These are phyloP conservation scores for Cartodere bifasciata DNA, from an alignment of 2,888 invertebrate species.

Conservation along the genomic window DNA sequence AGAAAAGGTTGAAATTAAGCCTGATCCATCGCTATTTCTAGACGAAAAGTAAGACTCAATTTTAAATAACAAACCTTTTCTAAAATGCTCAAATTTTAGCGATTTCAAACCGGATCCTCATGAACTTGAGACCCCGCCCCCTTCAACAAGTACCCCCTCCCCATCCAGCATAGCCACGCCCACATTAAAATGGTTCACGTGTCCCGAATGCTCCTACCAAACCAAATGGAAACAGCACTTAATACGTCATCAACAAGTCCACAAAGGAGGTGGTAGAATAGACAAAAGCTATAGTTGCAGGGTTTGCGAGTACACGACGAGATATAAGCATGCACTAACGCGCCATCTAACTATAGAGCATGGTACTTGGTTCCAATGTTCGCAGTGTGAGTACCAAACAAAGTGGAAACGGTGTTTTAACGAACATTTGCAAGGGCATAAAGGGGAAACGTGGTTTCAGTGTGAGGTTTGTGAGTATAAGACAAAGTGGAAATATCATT, in stretches of 20 bases:
- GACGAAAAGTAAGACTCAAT: no score
- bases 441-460: slow-evolving; percentile 2
- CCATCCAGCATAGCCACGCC: no score
- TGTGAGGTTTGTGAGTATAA: slow-evolving; percentile 2
- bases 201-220: slow-evolving; percentile 1
- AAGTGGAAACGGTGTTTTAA: slow-evolving; percentile 3
- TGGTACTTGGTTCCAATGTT: slow-evolving; percentile 2
- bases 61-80: no score
- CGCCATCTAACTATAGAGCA: slow-evolving; percentile 2
- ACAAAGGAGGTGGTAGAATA: background rate
- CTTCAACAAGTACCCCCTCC: no score
- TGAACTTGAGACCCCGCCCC: no score
- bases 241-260: slow-evolving; percentile 3
- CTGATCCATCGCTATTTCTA: no score
- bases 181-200: background rate
- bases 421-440: slow-evolving; percentile 1
- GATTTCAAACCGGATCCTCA: no score
- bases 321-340: slow-evolving; percentile 3
- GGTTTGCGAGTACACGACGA: background rate
- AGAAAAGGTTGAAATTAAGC: no score
- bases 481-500: slow-evolving; percentile 4
- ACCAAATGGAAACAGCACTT: slow-evolving; percentile 4
- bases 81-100: no score
- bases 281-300: background rate
- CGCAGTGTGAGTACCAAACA: background rate